phyloP scores from a whole-genome alignment of 2,113 vertebrate species.

The Collichthys lucidus region DNA sequence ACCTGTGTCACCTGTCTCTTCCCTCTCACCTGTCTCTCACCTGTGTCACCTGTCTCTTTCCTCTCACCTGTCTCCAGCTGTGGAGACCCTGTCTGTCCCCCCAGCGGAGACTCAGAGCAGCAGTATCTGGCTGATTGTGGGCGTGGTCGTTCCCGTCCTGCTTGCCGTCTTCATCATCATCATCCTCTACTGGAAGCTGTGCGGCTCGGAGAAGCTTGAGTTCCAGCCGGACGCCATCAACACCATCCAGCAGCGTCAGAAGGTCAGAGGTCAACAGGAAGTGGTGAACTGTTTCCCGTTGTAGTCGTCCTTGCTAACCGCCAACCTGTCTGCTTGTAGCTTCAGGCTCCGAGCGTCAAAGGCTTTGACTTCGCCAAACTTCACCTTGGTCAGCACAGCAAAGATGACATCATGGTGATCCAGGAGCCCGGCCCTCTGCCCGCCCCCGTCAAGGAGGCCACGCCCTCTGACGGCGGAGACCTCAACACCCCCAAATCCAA shows the following conservation, averaged over 20 bases:
- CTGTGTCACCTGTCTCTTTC: too few species aligned
- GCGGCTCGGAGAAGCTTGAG: conserved; percentile 96
- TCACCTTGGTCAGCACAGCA: conserved; percentile 96
- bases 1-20: too few species aligned
- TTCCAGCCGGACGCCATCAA: conserved; percentile 96
- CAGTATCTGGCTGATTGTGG: conserved; percentile 95
- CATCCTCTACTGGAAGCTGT: conserved; percentile 99
- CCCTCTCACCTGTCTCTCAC: too few species aligned
- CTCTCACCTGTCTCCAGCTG: conserved; percentile 82
- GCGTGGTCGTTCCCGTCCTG: conserved; percentile 92
- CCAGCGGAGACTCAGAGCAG: conserved; percentile 89
- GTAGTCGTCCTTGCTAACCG: accelerated
- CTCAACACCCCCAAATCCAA: conserved; percentile 93
- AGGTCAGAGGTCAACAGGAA: conserved; percentile 91
- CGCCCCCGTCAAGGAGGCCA: conserved; percentile 89
- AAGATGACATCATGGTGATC: conserved; percentile 95
- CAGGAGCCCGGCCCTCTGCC: conserved; percentile 91
- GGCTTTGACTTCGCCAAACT: conserved; percentile 99
- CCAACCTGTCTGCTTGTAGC: conserved; percentile 78
- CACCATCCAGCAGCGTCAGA: conserved; percentile 96
- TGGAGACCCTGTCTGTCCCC: conserved; percentile 87
- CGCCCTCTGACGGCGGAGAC: conserved; percentile 92
- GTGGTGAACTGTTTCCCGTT: neutral
- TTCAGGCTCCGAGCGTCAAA: conserved; percentile 97
- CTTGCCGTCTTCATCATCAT: conserved; percentile 92